Evolutionary conservation across 2,888 invertebrate genomes (phyloP).

Genomic region (Itoplectis maculator): DNA sequence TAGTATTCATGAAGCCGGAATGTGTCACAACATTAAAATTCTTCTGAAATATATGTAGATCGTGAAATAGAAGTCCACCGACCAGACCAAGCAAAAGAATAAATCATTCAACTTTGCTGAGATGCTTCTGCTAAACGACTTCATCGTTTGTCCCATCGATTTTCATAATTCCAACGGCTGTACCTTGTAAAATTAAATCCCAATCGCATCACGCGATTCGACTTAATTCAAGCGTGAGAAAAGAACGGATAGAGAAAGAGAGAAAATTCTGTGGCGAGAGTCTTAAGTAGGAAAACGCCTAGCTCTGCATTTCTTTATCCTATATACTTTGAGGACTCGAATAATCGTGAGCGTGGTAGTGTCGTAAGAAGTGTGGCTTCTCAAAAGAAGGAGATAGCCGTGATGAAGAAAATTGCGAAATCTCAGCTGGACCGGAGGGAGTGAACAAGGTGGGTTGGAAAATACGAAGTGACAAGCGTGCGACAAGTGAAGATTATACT

Average conservation of each 20-base stretch:
- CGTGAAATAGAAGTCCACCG: neutral
- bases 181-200: neutral
- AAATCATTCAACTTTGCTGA: no score
- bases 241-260: neutral
- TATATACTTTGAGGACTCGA: neutral
- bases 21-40: no score
- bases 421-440: neutral
- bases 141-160: neutral
- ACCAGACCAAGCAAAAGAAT: no score
- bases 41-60: no score
- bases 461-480: constrained; percentile 8
- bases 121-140: neutral
- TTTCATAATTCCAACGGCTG: neutral
- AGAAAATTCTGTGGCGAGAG: neutral
- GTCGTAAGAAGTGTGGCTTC: neutral
- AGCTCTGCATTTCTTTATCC: constrained; percentile 3
- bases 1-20: no score
- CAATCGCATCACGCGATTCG: constrained; percentile 8
- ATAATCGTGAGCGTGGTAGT: constrained; percentile 1
- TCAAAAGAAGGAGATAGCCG: neutral
- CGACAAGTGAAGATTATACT: constrained; percentile 17
- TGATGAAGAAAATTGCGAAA: constrained; percentile 22
- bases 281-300: neutral
- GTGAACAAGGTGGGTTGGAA: neutral
- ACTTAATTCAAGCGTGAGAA: constrained; percentile 4